Percentiles rank a stretch among this genome's conserved stretches.
These are phyloP conservation scores for Indicator maculatus DNA, from an alignment of 2,113 vertebrate genomes.

Conservation along the genomic window DNA sequence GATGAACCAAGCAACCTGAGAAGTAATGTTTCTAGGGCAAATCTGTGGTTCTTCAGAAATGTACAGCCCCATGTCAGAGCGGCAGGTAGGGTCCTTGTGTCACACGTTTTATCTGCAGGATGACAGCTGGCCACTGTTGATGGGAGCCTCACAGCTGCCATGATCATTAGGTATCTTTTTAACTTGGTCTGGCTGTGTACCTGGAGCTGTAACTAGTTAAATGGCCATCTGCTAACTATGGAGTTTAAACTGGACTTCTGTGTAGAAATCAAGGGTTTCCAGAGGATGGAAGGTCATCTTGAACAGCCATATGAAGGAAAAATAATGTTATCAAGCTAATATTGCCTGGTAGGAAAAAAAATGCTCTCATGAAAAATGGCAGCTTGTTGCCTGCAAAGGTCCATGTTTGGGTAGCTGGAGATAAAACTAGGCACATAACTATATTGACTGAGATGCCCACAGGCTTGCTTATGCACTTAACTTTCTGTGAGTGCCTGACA, in stretches of 20 bases:
- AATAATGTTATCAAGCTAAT: not conserved
- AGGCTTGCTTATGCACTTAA: not conserved
- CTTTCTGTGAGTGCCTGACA: not conserved
- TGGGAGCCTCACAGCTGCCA: not conserved
- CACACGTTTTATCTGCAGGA: accelerated
- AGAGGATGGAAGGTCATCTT: not conserved
- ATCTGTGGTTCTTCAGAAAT: not conserved
- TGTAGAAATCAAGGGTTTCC: not conserved
- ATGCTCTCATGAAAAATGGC: accelerated
- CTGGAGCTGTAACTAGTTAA: not conserved
- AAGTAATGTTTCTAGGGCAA: not conserved
- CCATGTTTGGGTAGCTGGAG: not conserved
- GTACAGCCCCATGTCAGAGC: accelerated
- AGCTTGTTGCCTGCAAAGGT: not conserved
- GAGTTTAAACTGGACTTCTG: not conserved
- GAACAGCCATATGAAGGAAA: not conserved
- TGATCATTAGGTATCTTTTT: not conserved
- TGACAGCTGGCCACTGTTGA: not conserved
- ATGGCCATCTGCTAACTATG: not conserved
- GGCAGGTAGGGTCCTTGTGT: not conserved
- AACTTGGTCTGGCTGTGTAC: not conserved
- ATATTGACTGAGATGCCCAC: not conserved
- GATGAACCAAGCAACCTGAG: not conserved
- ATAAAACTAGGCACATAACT: not conserved
- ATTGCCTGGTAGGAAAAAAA: not conserved